Conservation (phyloP, 2,888 invertebrate genomes). For the Tetragonisca angustula region DNA sequence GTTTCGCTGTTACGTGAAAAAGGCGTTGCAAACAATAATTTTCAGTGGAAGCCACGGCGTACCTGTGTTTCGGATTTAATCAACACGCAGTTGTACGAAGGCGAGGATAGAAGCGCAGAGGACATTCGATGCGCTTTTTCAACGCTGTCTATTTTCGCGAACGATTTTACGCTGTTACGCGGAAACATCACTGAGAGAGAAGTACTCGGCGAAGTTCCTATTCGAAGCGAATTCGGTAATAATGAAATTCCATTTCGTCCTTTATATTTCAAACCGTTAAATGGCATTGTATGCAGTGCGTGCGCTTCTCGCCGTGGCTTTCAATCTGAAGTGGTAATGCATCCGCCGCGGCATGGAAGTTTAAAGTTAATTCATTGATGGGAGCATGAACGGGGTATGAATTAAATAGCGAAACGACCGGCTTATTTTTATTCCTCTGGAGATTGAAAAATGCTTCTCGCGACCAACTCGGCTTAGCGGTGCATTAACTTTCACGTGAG, state of each 20-base stretch:
- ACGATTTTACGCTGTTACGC: constrained; percentile 14
- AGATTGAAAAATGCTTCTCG: constrained; percentile 37
- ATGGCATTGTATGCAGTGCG: background rate
- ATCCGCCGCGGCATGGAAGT: background rate
- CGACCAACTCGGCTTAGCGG: constrained; percentile 34
- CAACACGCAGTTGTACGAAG: background rate
- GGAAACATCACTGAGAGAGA: background rate
- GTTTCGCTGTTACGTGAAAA: background rate
- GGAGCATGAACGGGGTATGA: background rate
- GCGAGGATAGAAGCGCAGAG: background rate
- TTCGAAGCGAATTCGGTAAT: constrained; percentile 31
- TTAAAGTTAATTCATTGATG: background rate
- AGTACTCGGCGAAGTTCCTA: constrained; percentile 3
- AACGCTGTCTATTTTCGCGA: background rate
- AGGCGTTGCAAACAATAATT: background rate
- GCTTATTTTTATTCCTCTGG: constrained; percentile 33
- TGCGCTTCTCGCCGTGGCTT: constrained; percentile 5
- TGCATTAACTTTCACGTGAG: constrained; percentile 31
- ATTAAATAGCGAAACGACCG: constrained; percentile 18
- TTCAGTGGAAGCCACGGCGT: background rate
- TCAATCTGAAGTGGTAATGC: constrained; percentile 13
- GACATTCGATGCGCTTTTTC: constrained; percentile 14
- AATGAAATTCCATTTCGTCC: constrained; percentile 58
- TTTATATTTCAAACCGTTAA: constrained; percentile 6
- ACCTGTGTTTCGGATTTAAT: constrained; percentile 11